Conservation (phyloP, 1,140 invertebrate genomes). For the Geopemphigus sp. region DNA sequence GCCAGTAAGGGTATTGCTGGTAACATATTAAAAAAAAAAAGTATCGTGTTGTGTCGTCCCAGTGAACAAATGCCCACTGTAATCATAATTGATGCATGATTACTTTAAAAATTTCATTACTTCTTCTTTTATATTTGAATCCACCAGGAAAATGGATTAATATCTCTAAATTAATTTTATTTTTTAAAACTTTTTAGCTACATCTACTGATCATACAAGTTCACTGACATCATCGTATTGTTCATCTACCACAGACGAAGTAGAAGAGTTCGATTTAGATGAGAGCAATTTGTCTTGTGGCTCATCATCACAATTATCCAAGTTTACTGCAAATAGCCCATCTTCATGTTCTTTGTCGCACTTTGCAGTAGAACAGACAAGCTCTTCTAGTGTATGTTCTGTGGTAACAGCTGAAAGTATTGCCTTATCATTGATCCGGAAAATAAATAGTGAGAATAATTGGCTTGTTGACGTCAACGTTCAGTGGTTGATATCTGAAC, state of each 20-base stretch:
- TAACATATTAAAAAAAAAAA: too few relatives aligned
- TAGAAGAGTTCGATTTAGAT: constrained; percentile 61
- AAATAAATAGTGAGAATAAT: constrained; percentile 74
- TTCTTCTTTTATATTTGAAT: too few relatives aligned
- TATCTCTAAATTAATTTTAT: too few relatives aligned
- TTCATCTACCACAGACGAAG: constrained; percentile 59
- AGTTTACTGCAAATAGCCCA: constrained; percentile 58
- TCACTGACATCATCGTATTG: constrained; percentile 60
- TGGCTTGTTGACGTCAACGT: constrained; percentile 75
- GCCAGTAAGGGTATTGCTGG: too few relatives aligned
- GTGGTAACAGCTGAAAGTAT: constrained; percentile 73
- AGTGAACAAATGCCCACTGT: too few relatives aligned
- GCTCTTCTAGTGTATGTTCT: neutral
- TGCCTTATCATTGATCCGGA: constrained; percentile 72
- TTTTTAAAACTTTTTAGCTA: too few relatives aligned
- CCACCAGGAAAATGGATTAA: too few relatives aligned
- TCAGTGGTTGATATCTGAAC: constrained; percentile 79
- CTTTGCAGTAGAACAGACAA: constrained; percentile 60
- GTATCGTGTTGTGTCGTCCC: too few relatives aligned
- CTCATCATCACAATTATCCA: constrained; percentile 53
- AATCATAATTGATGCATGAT: too few relatives aligned
- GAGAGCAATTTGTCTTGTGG: constrained; percentile 50
- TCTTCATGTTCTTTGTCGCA: constrained; percentile 64
- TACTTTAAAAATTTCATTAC: too few relatives aligned
- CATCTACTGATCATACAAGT: constrained; percentile 59